Evolutionary conservation across 2,888 invertebrate genomes (phyloP), one percentile per base, ranked within the genome.

Genomic region (Macrostomum cliftonense): DNA sequence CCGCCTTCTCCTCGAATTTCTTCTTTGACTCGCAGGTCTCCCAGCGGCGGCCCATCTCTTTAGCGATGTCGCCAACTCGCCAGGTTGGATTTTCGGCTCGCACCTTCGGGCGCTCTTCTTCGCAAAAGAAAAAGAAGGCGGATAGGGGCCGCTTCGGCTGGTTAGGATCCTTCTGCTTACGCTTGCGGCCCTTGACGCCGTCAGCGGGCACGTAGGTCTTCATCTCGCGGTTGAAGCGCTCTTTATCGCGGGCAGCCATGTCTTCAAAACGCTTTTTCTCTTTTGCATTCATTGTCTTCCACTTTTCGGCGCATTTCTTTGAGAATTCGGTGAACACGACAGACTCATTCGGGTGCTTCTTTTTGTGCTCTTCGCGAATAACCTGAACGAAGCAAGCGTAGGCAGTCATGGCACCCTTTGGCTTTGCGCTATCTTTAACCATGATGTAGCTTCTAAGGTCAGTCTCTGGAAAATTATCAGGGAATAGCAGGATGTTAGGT

Each of bases 281-380:
- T 68, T 91, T 89, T 63, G 91, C 91, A 53, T 82, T 81, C 95
- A 97, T 97, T 58, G 88, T 89, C 93, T 93, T 97, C 97, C 97
- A 97, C 74, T 93, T 79, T 71, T 89, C 89, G 55, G 95, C 89
- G 71, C 97, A 97, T 70, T 95, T 93, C 76, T 89, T 87, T 49
- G 93, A 93, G 74, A 97, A 97, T 60, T 95, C 95, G 21, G 91
- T 83, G 70, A 97, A 97, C 56, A 91, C 83, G 45, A 97, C 91
- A 70, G 84, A 85, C 73, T 97, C 95, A 65, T 89, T 88, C 13
- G 97, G 97, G 70, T 93, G 91, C 71, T 93, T 93, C 76, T 93
- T 93, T 79, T 93, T 95, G 75, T 95, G 95, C 72, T 99, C 97
- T 71, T 97, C 95, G 55, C 95, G 81, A 74, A 95, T 95, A 45